A percentile compares a stretch with the other conserved stretches of the same genome.
Conservation (phyloP, 1,140 invertebrate species). For the Stegodyphus mimosarum region DNA sequence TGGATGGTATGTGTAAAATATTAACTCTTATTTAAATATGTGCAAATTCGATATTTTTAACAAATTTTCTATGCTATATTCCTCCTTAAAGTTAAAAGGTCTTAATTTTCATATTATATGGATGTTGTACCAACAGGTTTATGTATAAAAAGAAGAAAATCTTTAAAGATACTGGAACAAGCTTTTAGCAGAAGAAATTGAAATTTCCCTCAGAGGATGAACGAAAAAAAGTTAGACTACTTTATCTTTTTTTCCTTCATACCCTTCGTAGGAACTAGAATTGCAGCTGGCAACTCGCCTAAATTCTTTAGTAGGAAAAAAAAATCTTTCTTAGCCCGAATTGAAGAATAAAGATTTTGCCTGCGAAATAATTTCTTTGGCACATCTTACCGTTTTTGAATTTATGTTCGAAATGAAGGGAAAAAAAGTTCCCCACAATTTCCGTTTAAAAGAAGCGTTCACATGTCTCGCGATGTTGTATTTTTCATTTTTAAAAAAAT, state of each 20-base stretch:
- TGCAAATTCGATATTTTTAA: too few species aligned
- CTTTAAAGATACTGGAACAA: too few species aligned
- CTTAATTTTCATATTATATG: too few species aligned
- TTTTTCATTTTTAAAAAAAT: background rate
- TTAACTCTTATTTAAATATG: too few species aligned
- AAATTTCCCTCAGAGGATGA: too few species aligned
- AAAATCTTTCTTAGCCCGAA: constrained; percentile 37
- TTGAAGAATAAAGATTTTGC: constrained; percentile 57
- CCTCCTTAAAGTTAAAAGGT: too few species aligned
- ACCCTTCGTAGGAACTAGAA: background rate
- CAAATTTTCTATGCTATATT: too few species aligned
- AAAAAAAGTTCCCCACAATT: constrained; percentile 6
- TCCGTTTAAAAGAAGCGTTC: constrained; percentile 1
- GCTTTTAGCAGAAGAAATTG: too few species aligned
- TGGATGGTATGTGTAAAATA: too few species aligned
- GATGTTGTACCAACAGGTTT: too few species aligned
- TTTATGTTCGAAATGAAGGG: constrained; percentile 19
- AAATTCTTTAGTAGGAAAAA: background rate
- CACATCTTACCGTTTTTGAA: constrained; percentile 52
- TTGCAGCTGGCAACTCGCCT: constrained; percentile 6
- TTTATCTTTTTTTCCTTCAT: background rate
- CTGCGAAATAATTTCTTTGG: constrained; percentile 58
- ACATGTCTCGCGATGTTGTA: background rate
- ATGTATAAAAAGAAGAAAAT: too few species aligned
- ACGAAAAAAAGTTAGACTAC: background rate